Evolutionary conservation across 1,140 invertebrate genomes (phyloP).

Genomic region (Littorina saxatilis): DNA sequence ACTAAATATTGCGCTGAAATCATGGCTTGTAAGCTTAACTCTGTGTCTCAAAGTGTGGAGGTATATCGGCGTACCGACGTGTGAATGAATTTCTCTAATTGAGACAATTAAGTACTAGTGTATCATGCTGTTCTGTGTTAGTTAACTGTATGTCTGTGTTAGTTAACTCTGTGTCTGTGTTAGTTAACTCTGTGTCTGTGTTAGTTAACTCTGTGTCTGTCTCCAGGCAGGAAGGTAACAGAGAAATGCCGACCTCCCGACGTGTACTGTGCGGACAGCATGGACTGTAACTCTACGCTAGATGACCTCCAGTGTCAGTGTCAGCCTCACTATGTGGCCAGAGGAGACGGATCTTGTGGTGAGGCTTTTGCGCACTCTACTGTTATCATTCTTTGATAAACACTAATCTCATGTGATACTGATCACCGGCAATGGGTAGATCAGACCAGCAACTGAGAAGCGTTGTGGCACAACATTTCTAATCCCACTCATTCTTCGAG

Average conservation of each 20-base stretch:
- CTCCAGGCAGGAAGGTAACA: not conserved
- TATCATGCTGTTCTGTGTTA: too few relatives aligned
- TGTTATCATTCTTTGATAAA: not conserved
- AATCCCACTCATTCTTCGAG: not conserved
- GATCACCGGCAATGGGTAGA: not conserved
- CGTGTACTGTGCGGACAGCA: slow-evolving; percentile 17
- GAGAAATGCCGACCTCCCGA: not conserved
- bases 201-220: too few relatives aligned
- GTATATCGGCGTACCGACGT: too few relatives aligned
- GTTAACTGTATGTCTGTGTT: too few relatives aligned
- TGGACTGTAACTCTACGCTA: not conserved
- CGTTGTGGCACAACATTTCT: not conserved
- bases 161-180: too few relatives aligned
- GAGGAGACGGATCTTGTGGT: slow-evolving; percentile 5
- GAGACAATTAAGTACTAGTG: too few relatives aligned
- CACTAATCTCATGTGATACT: not conserved
- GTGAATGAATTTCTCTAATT: too few relatives aligned
- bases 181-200: too few relatives aligned
- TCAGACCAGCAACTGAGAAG: not conserved
- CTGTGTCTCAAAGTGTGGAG: too few relatives aligned
- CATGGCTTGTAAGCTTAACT: too few relatives aligned
- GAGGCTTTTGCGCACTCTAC: not conserved
- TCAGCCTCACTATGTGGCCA: not conserved
- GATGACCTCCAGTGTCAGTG: not conserved
- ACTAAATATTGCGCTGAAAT: too few relatives aligned